phyloP scores from a whole-genome alignment of 1,140 invertebrate genomes.

The Hypsibius dujardini region DNA sequence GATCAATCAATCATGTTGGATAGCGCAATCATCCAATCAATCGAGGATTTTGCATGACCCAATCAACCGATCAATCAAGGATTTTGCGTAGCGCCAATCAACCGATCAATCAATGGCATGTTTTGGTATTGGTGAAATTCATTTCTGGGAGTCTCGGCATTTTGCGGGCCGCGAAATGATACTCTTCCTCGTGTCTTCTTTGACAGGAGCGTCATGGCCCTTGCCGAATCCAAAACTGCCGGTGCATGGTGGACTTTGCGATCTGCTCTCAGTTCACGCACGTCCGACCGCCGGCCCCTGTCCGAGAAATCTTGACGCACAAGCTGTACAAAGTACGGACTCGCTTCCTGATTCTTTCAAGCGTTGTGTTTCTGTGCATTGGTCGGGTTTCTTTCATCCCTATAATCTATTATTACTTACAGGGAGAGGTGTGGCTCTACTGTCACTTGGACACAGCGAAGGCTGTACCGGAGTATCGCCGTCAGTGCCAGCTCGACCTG shows the following conservation, averaged over 20 bases:
- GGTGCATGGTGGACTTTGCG: background rate
- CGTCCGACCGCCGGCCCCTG: constrained; percentile 2
- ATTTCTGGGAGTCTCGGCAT: too few relatives aligned
- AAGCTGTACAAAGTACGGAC: background rate
- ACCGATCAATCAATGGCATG: too few relatives aligned
- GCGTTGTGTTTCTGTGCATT: background rate
- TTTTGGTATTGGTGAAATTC: too few relatives aligned
- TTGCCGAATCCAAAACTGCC: background rate
- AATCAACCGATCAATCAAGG: too few relatives aligned
- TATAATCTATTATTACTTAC: background rate
- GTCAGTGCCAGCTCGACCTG: background rate
- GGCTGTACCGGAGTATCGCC: background rate
- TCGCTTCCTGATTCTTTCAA: background rate
- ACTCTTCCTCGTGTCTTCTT: background rate
- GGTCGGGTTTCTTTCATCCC: too few relatives aligned
- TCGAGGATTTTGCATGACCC: too few relatives aligned
- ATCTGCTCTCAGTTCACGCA: too few relatives aligned
- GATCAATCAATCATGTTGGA: too few relatives aligned
- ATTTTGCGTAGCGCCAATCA: too few relatives aligned
- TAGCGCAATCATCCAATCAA: too few relatives aligned
- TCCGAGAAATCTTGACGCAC: background rate
- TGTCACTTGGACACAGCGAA: background rate
- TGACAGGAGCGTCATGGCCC: background rate
- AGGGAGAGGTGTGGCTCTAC: background rate
- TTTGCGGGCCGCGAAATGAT: too few relatives aligned